These are phyloP conservation scores for Macquaria ambigua DNA, from an alignment of 2,113 vertebrate species.

Conservation along the genomic window DNA sequence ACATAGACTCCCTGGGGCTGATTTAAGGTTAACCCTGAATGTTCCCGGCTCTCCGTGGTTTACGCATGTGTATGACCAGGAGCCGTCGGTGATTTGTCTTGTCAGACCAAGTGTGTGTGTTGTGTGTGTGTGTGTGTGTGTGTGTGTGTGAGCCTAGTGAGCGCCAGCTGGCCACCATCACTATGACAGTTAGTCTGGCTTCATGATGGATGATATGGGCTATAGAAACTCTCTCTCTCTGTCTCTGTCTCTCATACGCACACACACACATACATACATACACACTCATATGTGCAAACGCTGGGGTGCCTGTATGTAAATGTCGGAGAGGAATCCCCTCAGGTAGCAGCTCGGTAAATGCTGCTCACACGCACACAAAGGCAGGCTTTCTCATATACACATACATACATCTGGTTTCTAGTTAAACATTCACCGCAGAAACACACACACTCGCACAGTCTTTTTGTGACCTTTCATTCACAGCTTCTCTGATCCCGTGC, in stretches of 20 bases:
- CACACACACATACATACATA: slow-evolving; percentile 32
- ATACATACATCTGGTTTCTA: slow-evolving; percentile 4
- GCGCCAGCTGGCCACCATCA: slow-evolving; percentile 75
- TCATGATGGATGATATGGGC: slow-evolving; percentile 76
- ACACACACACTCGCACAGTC: not conserved
- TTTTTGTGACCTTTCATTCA: slow-evolving; percentile 48
- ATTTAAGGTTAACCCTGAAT: slow-evolving; percentile 75
- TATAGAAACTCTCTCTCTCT: slow-evolving; percentile 48
- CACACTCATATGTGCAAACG: slow-evolving; percentile 19
- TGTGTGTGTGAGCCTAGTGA: slow-evolving; percentile 33
- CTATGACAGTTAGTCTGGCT: slow-evolving; percentile 73
- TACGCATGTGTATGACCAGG: slow-evolving; percentile 55
- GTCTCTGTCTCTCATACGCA: slow-evolving; percentile 29
- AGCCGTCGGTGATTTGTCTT: slow-evolving; percentile 76
- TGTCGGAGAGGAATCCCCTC: slow-evolving; percentile 48
- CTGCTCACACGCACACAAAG: slow-evolving; percentile 26
- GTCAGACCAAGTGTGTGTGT: slow-evolving; percentile 57
- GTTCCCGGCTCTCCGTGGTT: slow-evolving; percentile 59
- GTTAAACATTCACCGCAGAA: not conserved
- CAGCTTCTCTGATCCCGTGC: slow-evolving; percentile 15
- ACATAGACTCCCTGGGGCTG: slow-evolving; percentile 60
- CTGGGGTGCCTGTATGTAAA: slow-evolving; percentile 58
- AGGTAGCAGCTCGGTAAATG: slow-evolving; percentile 40
- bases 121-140: slow-evolving; percentile 31
- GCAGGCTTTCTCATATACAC: slow-evolving; percentile 24